Evolutionary conservation across 2,797 vertebrate species (phyloP).

Genomic region (Taenioides sp.): DNA sequence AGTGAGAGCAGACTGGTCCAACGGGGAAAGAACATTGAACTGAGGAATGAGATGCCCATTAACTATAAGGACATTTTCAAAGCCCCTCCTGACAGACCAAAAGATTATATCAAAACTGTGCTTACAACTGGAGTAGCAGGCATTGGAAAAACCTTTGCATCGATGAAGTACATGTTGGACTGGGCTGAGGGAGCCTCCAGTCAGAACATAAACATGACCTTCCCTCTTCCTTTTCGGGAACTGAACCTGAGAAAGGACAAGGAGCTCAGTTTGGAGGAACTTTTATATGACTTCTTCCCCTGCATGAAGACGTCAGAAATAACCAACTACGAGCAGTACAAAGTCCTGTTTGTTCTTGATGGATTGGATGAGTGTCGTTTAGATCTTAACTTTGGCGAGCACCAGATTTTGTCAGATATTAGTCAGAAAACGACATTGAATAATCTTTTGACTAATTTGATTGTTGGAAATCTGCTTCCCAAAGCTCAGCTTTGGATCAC

Average conservation of each 20-base stretch:
- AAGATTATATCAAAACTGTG: constrained; percentile 15
- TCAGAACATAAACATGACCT: constrained; percentile 35
- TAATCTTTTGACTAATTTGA: constrained; percentile 44
- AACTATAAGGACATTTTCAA: constrained; percentile 45
- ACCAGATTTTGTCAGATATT: constrained; percentile 7
- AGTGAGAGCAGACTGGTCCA: constrained; percentile 21
- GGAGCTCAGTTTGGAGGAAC: constrained; percentile 27
- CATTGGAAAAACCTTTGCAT: constrained; percentile 55
- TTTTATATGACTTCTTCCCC: constrained; percentile 36
- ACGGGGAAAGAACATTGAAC: constrained; percentile 35
- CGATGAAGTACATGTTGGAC: constrained; percentile 60
- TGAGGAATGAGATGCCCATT: constrained; percentile 35
- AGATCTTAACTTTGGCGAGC: constrained; percentile 20
- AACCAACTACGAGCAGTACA: not conserved
- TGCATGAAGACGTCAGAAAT: constrained; percentile 18
- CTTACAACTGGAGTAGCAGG: constrained; percentile 60
- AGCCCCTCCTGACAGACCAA: not conserved
- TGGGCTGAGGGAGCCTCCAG: constrained; percentile 50
- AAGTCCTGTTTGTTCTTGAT: constrained; percentile 54
- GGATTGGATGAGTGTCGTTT: constrained; percentile 51
- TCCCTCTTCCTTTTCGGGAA: constrained; percentile 51
- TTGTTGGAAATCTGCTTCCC: constrained; percentile 33
- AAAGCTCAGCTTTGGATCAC: constrained; percentile 52
- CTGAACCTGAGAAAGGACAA: constrained; percentile 37
- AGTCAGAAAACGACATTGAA: constrained; percentile 25